Evolutionary conservation across 2,797 vertebrate species (phyloP), one percentile per base, ranked within the genome.

Genomic region (Aldrovandia affinis): DNA sequence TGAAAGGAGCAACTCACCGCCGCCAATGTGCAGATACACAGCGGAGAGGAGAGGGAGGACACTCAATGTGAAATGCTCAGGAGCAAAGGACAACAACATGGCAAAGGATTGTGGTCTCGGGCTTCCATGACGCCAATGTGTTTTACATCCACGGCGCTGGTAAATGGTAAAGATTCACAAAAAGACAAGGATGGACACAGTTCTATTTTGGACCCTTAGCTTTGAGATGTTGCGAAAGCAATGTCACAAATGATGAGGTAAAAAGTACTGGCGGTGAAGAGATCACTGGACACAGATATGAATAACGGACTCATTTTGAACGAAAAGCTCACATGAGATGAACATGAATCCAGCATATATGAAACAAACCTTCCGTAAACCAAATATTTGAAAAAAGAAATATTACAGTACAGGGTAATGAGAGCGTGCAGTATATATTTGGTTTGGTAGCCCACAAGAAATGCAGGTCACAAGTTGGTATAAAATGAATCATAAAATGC

Each of bases 171-270:
- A 75, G 22, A 44, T 75, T 42, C 36, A 75, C 4, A 75, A 75
- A 75, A 65, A 28, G n/a, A 75, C 39, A 77, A 2, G 0, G 22
- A 77, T 47, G 25, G n/a, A 77, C 39, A 77, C 42, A 14, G 14
- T 44, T 22, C 68, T 44, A 10, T 47, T 77, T 47, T 77, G 73
- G 73, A 77, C 73, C 73, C 73, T 77, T n/a, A 44, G 39, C 25
- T 77, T 77, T n/a, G 42, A 1, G 10, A 22, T 10, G 6, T 77
- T 77, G 20, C 9, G 0, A 75, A 18, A 36, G 33, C 28, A 68
- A 68, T 36, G 39, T 77, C 10, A 1, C 3, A n/a, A 77, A 22
- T 77, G 10, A 47, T 9, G 73, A 77, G 33, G 33, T 25, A 47
- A 42, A 70, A 70, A 68, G 63, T n/a, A 12, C 20, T 22, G 8